phyloP scores from a whole-genome alignment of 2,888 invertebrate genomes.

The Ypsolopha scabrella region DNA sequence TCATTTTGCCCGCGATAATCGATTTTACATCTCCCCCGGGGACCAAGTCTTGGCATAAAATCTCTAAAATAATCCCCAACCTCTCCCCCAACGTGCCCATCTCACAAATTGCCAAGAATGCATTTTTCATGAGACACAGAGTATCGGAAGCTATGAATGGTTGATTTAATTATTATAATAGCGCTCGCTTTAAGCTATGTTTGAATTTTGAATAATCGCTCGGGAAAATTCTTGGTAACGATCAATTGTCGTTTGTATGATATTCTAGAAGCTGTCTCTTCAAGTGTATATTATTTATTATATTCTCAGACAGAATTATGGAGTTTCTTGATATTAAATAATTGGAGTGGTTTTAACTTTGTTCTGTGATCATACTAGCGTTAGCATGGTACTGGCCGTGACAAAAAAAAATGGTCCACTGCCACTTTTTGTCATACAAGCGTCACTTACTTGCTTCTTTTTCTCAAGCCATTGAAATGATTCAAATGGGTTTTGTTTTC shows the following conservation, averaged over 20 bases:
- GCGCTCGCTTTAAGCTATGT: conserved; percentile 16
- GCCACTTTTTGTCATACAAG: too few relatives aligned
- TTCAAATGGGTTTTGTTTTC: too few relatives aligned
- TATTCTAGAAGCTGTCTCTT: too few relatives aligned
- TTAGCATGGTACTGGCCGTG: too few relatives aligned
- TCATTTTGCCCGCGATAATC: neutral
- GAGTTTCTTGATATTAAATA: too few relatives aligned
- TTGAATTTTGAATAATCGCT: conserved; percentile 23
- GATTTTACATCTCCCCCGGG: conserved; percentile 5
- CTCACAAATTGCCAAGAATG: conserved; percentile 53
- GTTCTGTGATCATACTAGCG: too few relatives aligned
- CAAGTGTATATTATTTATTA: too few relatives aligned
- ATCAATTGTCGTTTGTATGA: neutral
- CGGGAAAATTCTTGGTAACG: neutral
- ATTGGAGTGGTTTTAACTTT: too few relatives aligned
- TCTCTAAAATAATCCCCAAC: conserved; percentile 29
- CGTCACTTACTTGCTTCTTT: too few relatives aligned
- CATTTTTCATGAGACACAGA: conserved; percentile 58
- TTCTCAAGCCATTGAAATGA: too few relatives aligned
- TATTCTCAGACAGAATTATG: too few relatives aligned
- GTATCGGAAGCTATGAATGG: conserved; percentile 52
- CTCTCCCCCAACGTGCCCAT: conserved; percentile 21
- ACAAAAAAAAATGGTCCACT: too few relatives aligned
- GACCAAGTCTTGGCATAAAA: conserved; percentile 20
- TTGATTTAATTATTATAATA: conserved; percentile 62